phyloP scores from a whole-genome alignment of 2,113 vertebrate species.

The Laterallus jamaicensis region DNA sequence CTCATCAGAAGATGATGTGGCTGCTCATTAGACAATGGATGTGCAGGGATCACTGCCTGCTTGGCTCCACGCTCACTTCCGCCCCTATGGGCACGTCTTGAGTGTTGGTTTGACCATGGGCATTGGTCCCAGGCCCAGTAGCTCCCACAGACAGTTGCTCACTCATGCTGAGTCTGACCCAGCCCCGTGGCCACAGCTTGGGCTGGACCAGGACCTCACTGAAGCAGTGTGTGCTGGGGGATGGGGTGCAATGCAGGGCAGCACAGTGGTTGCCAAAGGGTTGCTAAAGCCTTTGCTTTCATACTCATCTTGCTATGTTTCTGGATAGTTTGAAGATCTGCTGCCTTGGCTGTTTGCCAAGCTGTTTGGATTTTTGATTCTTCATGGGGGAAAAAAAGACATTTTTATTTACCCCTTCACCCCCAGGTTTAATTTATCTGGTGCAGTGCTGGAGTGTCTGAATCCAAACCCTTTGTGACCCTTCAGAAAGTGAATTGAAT shows the following conservation, averaged over 20 bases:
- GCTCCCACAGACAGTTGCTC: not conserved
- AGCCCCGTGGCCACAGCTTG: accelerated
- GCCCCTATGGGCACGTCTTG: accelerated
- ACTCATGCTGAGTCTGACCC: accelerated
- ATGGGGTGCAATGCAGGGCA: not conserved
- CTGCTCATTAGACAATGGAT: not conserved
- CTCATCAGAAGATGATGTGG: not conserved
- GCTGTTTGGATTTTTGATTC: not conserved
- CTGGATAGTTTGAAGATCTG: not conserved
- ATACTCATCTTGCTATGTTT: not conserved
- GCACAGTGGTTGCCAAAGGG: not conserved
- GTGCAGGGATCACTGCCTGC: not conserved
- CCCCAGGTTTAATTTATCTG: not conserved
- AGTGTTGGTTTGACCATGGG: no score
- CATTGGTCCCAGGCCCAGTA: not conserved
- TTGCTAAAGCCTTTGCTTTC: not conserved
- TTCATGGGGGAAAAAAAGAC: not conserved
- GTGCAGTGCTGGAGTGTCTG: not conserved
- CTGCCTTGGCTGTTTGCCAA: not conserved
- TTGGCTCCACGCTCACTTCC: accelerated
- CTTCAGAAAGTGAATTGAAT: not conserved
- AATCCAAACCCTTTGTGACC: not conserved
- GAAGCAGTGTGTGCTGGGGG: not conserved
- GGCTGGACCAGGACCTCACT: not conserved
- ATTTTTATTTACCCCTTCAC: not conserved